Base-by-base conservation (phyloP, 2,888 invertebrate species). In the Rhamphomyia laevipes region DNA sequence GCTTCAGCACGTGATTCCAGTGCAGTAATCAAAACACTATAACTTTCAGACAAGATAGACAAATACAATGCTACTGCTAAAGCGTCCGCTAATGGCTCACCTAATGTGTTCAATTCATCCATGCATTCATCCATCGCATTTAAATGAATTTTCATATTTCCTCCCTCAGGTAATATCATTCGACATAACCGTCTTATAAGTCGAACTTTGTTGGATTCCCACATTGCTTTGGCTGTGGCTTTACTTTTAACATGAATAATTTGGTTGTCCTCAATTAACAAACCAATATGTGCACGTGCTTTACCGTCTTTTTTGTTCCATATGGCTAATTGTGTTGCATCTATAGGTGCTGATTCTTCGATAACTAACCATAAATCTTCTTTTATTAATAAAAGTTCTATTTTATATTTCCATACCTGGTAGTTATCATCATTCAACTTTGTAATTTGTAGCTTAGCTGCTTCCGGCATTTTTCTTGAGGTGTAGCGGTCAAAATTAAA, bases 11-110 rank as follows among this genome's bases (percentile, higher is more conserved):
- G 49, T 23, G 45, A 30, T 40, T 45, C 49, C 16, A 49, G 31
- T 21, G 45, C 35, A 13, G 45, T 49, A 31, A 49, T 45, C 33
- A 49, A 46, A 11, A 40, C 40, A 41, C 48, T 18, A 47, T 30
- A 27, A 17, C 23, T 31, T 40, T 41, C 41, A 31, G 41, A 35
- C n/a, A 35, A 35, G n/a, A 10, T 35, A 5, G 35, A 35, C 35
- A 35, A 35, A 35, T 35, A 35, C 35, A 35, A n/a, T n/a, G 35
- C 35, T n/a, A 35, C 35, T 35, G 35, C n/a, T n/a, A 35, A 7
- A 35, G 35, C 35, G n/a, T 35, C 35, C 10, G 35, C 35, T 35
- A 35, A 35, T 35, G 35, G 35, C n/a, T 35, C 35, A 35, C 35
- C 10, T 35, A 35, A 35, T 13, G 35, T 35, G 35, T 13, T n/a